Base-by-base conservation (phyloP, 1,140 invertebrate genomes). In the Drosophila saltans region DNA sequence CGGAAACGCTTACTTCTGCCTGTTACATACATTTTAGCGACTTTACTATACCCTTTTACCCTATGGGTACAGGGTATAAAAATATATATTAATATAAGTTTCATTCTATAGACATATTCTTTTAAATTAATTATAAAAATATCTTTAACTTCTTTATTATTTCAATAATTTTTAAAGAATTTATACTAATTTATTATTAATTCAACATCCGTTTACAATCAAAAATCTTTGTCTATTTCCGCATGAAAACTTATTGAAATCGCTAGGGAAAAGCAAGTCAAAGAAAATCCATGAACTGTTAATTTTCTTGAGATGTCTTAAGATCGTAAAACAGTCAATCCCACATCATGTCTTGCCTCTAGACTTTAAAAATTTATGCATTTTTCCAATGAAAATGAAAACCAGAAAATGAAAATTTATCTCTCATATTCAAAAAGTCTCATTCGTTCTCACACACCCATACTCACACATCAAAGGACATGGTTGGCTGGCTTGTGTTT, bases 301-400 rank as follows among this genome's bases (percentile, higher is more conserved):
- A 24, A 52, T 52, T 52, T 52, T 16, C 10, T 26, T 24, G 7
- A 52, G 21, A 52, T 52, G 21, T 24, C 8, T 0, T 10, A 26
- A 52, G 45, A 52, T 52, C 45, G 24, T 52, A 26, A 40, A 10
- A 59, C 58, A 39, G 36, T 39, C n/a, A 30, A 63, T 63, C 11
- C 28, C 30, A 58, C 16, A 40, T 39, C 52, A 40, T 58, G 28
- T 72, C 52, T 52, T 74, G 48, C 68, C 72, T 43, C 26, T 36
- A 36, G 40, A 43, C 24, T 55, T 8, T 9, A 30, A 33, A 78
- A 85, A 75, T 86, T 45, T 68, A 81, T 86, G 82, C 75, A 82
- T 70, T 79, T 88, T 86, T 86, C 83, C 83, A 82, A 81, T 73
- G 75, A 85, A 85, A 86, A 81, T 69, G 55, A 56, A 75, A 78